phyloP scores from a whole-genome alignment of 2,797 vertebrate genomes.

The Melanogrammus aeglefinus region DNA sequence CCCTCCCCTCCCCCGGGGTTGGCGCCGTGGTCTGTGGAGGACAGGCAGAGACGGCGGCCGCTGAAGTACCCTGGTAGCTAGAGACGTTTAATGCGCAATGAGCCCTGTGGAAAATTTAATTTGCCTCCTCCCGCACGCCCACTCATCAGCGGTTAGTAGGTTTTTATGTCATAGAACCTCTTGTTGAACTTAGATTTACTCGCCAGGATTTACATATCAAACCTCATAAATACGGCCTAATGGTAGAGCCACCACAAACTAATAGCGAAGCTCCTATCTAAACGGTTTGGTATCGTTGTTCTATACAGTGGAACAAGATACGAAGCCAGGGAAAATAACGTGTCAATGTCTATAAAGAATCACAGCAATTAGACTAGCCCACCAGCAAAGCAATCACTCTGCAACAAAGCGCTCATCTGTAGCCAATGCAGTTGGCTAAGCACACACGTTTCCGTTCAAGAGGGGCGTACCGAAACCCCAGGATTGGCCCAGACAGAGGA shows the following conservation, averaged over 20 bases:
- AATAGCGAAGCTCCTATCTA: neutral
- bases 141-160: constrained; percentile 10
- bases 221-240: neutral
- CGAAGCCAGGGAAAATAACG: neutral
- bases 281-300: neutral
- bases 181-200: constrained; percentile 46
- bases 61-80: constrained; percentile 24
- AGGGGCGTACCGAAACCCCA: neutral
- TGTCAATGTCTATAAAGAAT: neutral
- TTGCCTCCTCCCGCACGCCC: constrained; percentile 39
- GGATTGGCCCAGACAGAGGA: neutral
- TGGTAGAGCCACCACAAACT: constrained; percentile 4
- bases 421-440: neutral
- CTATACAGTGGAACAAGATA: neutral
- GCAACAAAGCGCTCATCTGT: neutral
- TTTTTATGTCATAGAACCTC: constrained; percentile 23
- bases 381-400: neutral
- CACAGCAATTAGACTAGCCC: neutral
- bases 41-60: constrained; percentile 20
- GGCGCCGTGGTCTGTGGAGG: neutral
- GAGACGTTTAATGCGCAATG: constrained; percentile 23
- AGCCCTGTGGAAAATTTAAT: constrained; percentile 26
- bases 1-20: no score
- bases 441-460: neutral
- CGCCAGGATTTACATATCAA: constrained; percentile 32